Conservation (phyloP, 2,888 invertebrate genomes). For the Yponomeuta plumbellus region DNA sequence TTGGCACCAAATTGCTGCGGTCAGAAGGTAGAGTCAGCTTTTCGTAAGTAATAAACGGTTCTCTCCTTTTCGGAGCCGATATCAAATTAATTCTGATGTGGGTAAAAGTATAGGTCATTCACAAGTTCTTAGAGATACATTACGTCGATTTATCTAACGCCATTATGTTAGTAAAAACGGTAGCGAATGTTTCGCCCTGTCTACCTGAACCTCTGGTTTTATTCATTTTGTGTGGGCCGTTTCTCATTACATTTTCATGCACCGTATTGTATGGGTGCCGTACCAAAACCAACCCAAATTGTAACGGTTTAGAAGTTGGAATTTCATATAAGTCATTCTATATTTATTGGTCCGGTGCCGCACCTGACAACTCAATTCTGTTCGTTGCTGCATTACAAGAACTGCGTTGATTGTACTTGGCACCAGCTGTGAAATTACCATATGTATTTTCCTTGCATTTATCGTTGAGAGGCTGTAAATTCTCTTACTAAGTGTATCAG, state of each 20-base stretch:
- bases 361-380: background rate
- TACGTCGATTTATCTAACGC: too few species aligned
- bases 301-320: background rate
- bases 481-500: too few species aligned
- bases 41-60: too few species aligned
- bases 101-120: too few species aligned
- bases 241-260: background rate
- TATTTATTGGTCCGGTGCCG: background rate
- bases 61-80: too few species aligned
- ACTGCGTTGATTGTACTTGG: background rate
- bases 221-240: background rate
- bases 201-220: background rate
- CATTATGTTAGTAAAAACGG: too few species aligned
- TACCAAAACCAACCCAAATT: background rate
- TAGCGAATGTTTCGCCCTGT: too few species aligned
- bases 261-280: background rate
- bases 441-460: background rate
- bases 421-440: background rate
- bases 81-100: too few species aligned
- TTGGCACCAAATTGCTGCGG: background rate
- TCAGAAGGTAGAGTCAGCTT: background rate
- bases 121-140: too few species aligned
- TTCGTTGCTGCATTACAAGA: background rate
- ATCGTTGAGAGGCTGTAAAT: too few species aligned
- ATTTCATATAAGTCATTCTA: background rate